Evolutionary conservation across 2,888 invertebrate genomes (phyloP).

Genomic region (Aphidoletes aphidimyza): DNA sequence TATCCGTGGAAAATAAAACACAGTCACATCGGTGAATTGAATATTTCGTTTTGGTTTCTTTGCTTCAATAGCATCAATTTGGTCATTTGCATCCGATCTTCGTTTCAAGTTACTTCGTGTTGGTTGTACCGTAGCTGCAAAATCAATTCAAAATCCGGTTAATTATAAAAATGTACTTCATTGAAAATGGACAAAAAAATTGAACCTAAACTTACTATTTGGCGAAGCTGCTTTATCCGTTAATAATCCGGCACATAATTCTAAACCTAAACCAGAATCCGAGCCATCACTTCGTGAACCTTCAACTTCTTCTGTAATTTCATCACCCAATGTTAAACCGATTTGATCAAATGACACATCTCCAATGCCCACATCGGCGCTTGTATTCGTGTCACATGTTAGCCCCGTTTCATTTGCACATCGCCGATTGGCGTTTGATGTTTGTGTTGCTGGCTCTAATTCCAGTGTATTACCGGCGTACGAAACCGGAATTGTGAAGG

Average conservation of each 20-base stretch:
- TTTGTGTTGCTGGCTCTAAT: not conserved
- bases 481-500: conserved; percentile 19
- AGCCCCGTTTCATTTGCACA: not conserved
- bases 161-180: conserved; percentile 58
- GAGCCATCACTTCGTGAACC: conserved; percentile 81
- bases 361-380: conserved; percentile 60
- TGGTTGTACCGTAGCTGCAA: conserved; percentile 55
- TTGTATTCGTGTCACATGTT: not conserved
- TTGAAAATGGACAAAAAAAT: conserved; percentile 26
- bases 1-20: conserved; percentile 93
- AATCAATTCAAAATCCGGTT: too few species aligned
- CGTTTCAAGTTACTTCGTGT: conserved; percentile 78
- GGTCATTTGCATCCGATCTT: conserved; percentile 66
- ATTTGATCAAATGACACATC: conserved; percentile 65
- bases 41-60: conserved; percentile 84
- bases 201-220: conserved; percentile 50
- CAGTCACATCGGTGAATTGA: conserved; percentile 90
- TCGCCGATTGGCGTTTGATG: not conserved
- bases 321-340: conserved; percentile 60
- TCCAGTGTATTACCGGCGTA: conserved; percentile 30
- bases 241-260: conserved; percentile 67
- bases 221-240: not conserved
- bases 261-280: conserved; percentile 84
- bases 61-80: conserved; percentile 64
- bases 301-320: conserved; percentile 69